Base-by-base conservation (phyloP, 2,888 invertebrate genomes). In the Patella pellucida region DNA sequence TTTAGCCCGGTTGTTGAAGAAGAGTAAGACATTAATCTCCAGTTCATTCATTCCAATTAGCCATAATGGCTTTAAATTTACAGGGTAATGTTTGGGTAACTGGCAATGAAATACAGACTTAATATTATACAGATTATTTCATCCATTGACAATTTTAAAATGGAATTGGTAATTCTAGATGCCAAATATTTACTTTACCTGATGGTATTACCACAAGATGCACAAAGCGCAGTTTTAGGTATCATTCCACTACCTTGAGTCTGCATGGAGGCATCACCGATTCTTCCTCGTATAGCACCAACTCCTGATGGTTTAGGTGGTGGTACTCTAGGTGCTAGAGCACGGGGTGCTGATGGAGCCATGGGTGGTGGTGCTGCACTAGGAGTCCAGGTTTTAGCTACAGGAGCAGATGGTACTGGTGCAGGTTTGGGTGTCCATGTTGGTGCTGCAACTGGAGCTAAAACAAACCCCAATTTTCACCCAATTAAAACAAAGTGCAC, bases 231-330 rank as follows among this genome's bases (percentile, higher is more conserved):
- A 9, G 69, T 51, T 69, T 69, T 52, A 1, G 84, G 85, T 41
- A 83, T 78, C 51, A 82, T 85, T 12, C 82, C 83, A 52, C 78
- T 71, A 7, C 84, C 85, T 67, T 81, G 85, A 75, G 84, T 84
- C 69, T 79, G 77, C 74, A 85, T 82, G 16, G 85, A 83, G 50
- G 87, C 87, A 78, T 87, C 88, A 50, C 87, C 87, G 41, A 81
- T 84, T 75, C 86, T 87, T 15, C 85, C 87, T 72, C 85, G 81
- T 41, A 83, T 82, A 11, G 86, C 85, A n/a, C 86, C 86, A n/a
- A 83, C 81, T 14, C 87, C 87, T 62, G 86, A 83, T 15, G 86
- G 86, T 69, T 83, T 84, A 9, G 62, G 23, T 3, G 62, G 62
- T 7, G 86, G 83, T 23, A 85, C 82, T 11, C 82, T 78, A 23